Percentiles rank a stretch among this genome's conserved stretches.
These are phyloP conservation scores for Hypena proboscidalis DNA, from an alignment of 2,888 invertebrate genomes.

Conservation along the genomic window DNA sequence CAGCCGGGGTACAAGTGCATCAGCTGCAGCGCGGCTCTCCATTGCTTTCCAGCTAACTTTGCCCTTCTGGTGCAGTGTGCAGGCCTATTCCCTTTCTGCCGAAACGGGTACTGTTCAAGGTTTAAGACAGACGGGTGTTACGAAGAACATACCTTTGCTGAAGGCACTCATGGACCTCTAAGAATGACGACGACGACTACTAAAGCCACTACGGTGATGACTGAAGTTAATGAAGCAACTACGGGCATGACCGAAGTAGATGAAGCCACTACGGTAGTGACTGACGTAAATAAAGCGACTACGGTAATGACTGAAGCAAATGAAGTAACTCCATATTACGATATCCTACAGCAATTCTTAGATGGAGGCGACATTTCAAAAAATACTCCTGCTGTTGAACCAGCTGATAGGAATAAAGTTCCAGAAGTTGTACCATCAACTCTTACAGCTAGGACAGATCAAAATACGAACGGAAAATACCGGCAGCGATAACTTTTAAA, in stretches of 20 bases:
- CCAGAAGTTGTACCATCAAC: too few species aligned
- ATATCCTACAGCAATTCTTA: too few species aligned
- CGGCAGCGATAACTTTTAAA: too few species aligned
- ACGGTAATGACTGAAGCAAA: slow-evolving; percentile 1
- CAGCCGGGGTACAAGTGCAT: slow-evolving; percentile 57
- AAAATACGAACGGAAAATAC: too few species aligned
- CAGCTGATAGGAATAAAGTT: too few species aligned
- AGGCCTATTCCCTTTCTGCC: slow-evolving; percentile 50
- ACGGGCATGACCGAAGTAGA: slow-evolving; percentile 1
- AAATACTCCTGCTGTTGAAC: too few species aligned
- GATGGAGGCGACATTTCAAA: too few species aligned
- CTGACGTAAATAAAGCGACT: slow-evolving; percentile 16
- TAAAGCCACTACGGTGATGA: too few species aligned
- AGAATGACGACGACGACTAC: slow-evolving; percentile 3
- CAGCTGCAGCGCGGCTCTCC: slow-evolving; percentile 50
- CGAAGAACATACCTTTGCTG: slow-evolving; percentile 18
- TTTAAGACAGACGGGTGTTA: slow-evolving; percentile 45
- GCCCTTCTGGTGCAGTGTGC: slow-evolving; percentile 54
- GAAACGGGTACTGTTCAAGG: slow-evolving; percentile 54
- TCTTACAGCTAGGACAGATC: too few species aligned
- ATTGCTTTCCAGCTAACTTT: slow-evolving; percentile 51
- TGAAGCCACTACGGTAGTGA: too few species aligned
- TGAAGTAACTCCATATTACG: too few species aligned
- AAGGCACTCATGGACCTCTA: slow-evolving; percentile 13
- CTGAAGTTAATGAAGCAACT: slow-evolving; percentile 16